Conservation (phyloP, 2,113 vertebrate species). For the Bubalus kerabau region DNA sequence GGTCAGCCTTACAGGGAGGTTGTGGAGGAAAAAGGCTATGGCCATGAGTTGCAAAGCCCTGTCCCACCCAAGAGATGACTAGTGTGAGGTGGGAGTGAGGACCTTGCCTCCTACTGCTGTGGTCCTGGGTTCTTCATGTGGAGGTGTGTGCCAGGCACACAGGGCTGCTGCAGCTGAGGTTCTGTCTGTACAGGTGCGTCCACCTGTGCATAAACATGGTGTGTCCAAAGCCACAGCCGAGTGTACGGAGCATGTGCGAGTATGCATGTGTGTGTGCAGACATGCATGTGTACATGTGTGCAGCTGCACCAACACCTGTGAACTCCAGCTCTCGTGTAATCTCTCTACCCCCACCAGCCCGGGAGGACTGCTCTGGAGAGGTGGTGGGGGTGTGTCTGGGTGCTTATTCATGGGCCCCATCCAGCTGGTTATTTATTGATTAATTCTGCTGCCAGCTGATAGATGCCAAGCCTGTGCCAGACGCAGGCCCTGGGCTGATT, state of each 20-base stretch:
- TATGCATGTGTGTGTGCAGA: neutral
- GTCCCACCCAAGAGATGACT: neutral
- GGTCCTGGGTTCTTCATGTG: neutral
- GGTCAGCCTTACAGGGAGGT: neutral
- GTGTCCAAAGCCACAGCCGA: neutral
- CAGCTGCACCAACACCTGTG: accelerated
- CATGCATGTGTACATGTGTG: accelerated
- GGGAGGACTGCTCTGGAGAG: neutral
- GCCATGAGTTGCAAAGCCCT: neutral
- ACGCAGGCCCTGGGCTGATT: constrained; percentile 63
- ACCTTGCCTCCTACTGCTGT: neutral
- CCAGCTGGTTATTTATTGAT: constrained; percentile 71
- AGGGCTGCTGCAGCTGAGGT: neutral
- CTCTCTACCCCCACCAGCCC: neutral
- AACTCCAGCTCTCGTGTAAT: accelerated
- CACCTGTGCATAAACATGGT: neutral
- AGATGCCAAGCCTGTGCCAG: constrained; percentile 55
- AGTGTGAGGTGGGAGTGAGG: neutral
- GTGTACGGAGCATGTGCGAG: accelerated
- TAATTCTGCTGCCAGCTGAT: constrained; percentile 60
- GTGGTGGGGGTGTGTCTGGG: neutral
- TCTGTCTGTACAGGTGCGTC: neutral
- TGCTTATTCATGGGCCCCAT: neutral
- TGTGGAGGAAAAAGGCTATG: neutral
- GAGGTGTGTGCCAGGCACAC: accelerated